These are phyloP conservation scores for Drosophila conformis DNA, from an alignment of 2,888 invertebrate species.

Conservation along the genomic window DNA sequence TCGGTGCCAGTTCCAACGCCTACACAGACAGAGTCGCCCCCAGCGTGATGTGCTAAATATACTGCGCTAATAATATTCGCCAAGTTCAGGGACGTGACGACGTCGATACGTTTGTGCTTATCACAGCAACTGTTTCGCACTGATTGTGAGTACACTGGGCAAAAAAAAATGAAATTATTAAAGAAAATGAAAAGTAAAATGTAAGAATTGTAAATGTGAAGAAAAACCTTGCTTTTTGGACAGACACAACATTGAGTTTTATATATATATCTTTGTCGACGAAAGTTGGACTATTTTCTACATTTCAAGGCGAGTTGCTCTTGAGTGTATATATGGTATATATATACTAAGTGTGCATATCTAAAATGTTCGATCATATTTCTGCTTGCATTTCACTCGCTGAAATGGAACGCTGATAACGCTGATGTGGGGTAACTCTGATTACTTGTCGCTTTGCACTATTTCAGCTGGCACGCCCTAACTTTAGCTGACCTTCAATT, in stretches of 20 bases:
- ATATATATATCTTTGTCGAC: not conserved
- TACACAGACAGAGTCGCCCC: not conserved
- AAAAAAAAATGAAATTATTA: not conserved
- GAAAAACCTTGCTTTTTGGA: not conserved
- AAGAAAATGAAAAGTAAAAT: not conserved
- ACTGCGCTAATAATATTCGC: conserved; percentile 18
- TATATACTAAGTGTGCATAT: not conserved
- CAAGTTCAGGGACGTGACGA: conserved; percentile 82
- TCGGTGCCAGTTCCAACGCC: conserved; percentile 23
- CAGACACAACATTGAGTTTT: too few relatives aligned
- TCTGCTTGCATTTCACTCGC: not conserved
- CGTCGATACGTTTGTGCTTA: conserved; percentile 41
- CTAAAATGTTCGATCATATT: not conserved
- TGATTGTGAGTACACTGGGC: conserved; percentile 4
- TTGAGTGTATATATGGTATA: not conserved
- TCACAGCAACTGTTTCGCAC: conserved; percentile 27
- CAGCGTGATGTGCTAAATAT: not conserved
- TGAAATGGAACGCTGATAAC: not conserved
- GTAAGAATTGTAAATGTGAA: too few relatives aligned
- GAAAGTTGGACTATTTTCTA: not conserved
- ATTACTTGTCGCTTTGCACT: not conserved
- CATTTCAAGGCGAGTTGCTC: not conserved
- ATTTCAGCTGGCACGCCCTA: not conserved
- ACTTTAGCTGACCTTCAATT: not conserved
- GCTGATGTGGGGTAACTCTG: not conserved